These are phyloP conservation scores for Toxotes chatareus DNA, from an alignment of 2,113 vertebrate genomes.

Conservation along the genomic window DNA sequence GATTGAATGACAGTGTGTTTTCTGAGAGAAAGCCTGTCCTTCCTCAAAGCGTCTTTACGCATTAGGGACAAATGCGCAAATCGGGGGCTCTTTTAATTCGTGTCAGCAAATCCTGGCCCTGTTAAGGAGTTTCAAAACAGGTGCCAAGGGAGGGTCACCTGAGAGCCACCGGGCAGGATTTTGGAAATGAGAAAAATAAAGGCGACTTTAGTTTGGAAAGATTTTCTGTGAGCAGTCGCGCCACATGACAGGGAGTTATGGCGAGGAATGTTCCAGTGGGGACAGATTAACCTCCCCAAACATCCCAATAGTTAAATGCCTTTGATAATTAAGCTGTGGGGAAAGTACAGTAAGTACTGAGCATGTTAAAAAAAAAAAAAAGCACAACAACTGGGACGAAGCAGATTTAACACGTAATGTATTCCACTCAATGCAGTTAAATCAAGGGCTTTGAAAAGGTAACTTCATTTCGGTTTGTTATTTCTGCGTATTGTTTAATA, in stretches of 20 bases:
- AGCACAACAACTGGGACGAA: conserved; percentile 13
- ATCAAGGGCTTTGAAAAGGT: neutral
- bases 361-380: neutral
- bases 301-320: conserved; percentile 63
- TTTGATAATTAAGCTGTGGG: conserved; percentile 66
- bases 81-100: neutral
- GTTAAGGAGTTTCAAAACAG: conserved; percentile 23
- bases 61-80: conserved; percentile 1
- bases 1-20: conserved; percentile 28
- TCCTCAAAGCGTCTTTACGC: neutral
- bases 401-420: conserved; percentile 20
- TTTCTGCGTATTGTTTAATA: neutral
- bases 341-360: conserved; percentile 51
- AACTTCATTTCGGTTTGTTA: neutral
- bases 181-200: conserved; percentile 42
- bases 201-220: conserved; percentile 49
- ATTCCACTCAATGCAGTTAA: neutral
- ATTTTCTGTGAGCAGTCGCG: conserved; percentile 53
- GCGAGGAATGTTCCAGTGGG: conserved; percentile 78
- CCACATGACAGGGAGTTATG: conserved; percentile 76
- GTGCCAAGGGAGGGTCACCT: conserved; percentile 61
- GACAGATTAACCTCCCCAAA: conserved; percentile 79
- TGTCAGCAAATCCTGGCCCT: no score
- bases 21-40: conserved; percentile 16
- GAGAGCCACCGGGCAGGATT: conserved; percentile 56